A percentile compares a stretch with the other conserved stretches of the same genome.
These are phyloP conservation scores for Idaea biselata DNA, from an alignment of 2,888 invertebrate genomes.

Conservation along the genomic window DNA sequence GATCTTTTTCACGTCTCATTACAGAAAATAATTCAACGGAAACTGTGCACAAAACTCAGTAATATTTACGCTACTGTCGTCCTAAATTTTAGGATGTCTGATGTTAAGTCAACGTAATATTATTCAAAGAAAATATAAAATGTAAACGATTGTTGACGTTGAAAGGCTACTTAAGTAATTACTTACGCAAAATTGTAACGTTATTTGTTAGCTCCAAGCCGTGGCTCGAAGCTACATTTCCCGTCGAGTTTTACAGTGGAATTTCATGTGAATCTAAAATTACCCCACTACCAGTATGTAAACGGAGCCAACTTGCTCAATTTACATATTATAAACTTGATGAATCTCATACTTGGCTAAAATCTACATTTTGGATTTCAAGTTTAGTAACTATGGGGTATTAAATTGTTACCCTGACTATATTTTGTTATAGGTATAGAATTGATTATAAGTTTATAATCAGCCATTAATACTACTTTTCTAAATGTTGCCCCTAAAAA, in stretches of 20 bases:
- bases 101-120: background rate
- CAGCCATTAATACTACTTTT: too few species aligned
- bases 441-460: background rate
- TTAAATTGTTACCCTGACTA: constrained; percentile 13
- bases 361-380: constrained; percentile 15
- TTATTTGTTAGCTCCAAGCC: background rate
- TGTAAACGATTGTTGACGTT: background rate
- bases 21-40: constrained; percentile 6
- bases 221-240: background rate
- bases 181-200: background rate
- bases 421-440: constrained; percentile 7
- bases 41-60: background rate
- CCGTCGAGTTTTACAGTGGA: constrained; percentile 15
- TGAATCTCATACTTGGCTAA: constrained; percentile 20
- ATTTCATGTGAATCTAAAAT: constrained; percentile 24
- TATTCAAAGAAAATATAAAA: background rate
- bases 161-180: background rate
- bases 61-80: background rate
- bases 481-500: background rate
- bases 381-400: background rate
- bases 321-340: constrained; percentile 26
- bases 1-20: constrained; percentile 32
- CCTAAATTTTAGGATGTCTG: background rate
- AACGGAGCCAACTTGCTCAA: constrained; percentile 21
- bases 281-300: constrained; percentile 16